A percentile compares a stretch with the other conserved stretches of the same genome.
Evolutionary conservation across 2,888 invertebrate species (phyloP).

Genomic region (Stegophylla sp.): DNA sequence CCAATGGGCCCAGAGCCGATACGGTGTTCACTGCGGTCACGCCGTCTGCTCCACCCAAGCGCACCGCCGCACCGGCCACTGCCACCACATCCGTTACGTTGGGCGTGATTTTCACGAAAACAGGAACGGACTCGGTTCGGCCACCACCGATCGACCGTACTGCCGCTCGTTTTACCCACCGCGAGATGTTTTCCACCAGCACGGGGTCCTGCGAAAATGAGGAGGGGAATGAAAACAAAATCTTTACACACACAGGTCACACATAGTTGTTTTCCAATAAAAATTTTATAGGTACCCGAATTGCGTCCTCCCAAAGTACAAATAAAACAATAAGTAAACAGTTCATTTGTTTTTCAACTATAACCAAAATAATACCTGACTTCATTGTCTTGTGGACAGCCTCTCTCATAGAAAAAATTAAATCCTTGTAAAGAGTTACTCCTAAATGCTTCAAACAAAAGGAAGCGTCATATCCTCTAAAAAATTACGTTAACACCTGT

Average conservation of each 20-base stretch:
- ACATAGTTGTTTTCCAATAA: no score
- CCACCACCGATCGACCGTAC: conserved; percentile 65
- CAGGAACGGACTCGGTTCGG: conserved; percentile 72
- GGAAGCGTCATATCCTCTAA: neutral
- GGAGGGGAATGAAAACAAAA: no score
- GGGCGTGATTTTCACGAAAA: conserved; percentile 96
- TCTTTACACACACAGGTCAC: no score
- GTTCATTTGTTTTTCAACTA: no score
- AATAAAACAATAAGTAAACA: no score
- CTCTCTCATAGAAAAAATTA: neutral
- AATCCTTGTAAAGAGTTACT: neutral
- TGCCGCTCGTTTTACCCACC: conserved; percentile 85
- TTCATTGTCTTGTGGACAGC: neutral
- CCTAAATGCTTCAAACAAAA: neutral
- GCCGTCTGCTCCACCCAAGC: conserved; percentile 84
- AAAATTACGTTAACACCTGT: neutral
- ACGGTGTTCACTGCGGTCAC: conserved; percentile 98
- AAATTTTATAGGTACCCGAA: no score
- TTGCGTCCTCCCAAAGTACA: no score
- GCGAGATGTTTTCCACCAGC: conserved; percentile 85
- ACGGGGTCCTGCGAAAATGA: conserved; percentile 74
- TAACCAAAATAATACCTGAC: neutral
- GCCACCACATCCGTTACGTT: conserved; percentile 93
- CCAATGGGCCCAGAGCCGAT: conserved; percentile 89
- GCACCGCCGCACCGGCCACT: conserved; percentile 84